phyloP scores from a whole-genome alignment of 2,113 vertebrate species.

The Empidonax alnorum region DNA sequence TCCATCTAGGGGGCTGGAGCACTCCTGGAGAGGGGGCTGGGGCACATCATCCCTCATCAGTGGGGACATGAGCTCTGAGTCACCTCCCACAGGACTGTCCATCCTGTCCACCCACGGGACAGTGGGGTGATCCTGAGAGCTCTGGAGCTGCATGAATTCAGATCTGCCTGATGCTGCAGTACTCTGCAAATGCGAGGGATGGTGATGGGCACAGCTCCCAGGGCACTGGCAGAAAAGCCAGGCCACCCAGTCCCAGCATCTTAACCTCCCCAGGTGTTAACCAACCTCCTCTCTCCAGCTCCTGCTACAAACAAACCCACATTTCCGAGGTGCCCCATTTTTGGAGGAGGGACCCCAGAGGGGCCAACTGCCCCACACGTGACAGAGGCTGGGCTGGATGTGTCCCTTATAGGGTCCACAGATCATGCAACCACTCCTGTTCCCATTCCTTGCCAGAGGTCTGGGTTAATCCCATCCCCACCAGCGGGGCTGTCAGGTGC shows the following conservation, averaged over 20 bases:
- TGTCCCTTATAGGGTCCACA: fast-evolving
- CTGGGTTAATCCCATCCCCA: not conserved
- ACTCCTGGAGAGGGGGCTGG: not conserved
- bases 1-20: not conserved
- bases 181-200: not conserved
- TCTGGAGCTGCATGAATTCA: fast-evolving
- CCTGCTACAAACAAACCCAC: not conserved
- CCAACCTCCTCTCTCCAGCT: not conserved
- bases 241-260: fast-evolving
- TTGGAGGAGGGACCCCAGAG: not conserved
- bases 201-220: not conserved
- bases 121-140: not conserved
- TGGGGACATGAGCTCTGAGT: not conserved
- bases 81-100: not conserved
- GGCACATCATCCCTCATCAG: not conserved
- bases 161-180: not conserved
- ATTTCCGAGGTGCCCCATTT: not conserved
- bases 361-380: fast-evolving
- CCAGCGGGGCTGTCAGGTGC: not conserved
- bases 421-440: not conserved
- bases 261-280: fast-evolving
- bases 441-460: not conserved
- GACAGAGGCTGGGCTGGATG: not conserved
- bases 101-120: not conserved
- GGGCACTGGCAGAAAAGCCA: not conserved